Evolutionary conservation across 2,888 invertebrate genomes (phyloP).

Genomic region (Schizotus pectinicornis): DNA sequence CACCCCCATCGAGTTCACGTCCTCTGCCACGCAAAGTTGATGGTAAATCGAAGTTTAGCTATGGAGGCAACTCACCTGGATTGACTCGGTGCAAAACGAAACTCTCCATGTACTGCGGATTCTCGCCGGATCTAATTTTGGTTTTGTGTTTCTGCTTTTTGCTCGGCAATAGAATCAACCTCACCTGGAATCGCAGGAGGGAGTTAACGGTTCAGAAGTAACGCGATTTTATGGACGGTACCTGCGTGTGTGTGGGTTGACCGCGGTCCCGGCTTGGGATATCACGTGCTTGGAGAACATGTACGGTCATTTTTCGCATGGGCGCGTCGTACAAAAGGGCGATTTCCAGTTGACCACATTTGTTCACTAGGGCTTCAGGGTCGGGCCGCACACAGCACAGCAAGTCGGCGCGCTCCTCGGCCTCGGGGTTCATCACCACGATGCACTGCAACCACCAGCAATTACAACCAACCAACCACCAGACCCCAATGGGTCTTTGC

Average conservation of each 20-base stretch:
- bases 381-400: slow-evolving; percentile 50
- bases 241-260: slow-evolving; percentile 73
- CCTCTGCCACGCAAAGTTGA: slow-evolving; percentile 65
- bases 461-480: neutral
- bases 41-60: neutral
- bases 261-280: slow-evolving; percentile 75
- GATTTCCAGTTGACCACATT: slow-evolving; percentile 83
- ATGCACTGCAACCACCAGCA: slow-evolving; percentile 58
- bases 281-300: slow-evolving; percentile 85
- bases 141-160: slow-evolving; percentile 96
- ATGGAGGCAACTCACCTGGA: slow-evolving; percentile 65
- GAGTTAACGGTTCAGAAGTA: neutral
- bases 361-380: slow-evolving; percentile 61
- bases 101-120: slow-evolving; percentile 92
- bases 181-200: slow-evolving; percentile 68
- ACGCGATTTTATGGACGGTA: slow-evolving; percentile 41
- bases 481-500: neutral
- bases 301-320: slow-evolving; percentile 90
- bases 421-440: slow-evolving; percentile 59
- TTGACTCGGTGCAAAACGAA: slow-evolving; percentile 90
- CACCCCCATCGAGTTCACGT: slow-evolving; percentile 90
- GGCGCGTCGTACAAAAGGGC: slow-evolving; percentile 90
- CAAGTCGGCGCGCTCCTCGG: slow-evolving; percentile 49
- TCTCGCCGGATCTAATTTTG: slow-evolving; percentile 88
- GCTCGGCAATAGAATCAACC: slow-evolving; percentile 85